Evolutionary conservation across 2,113 vertebrate species (phyloP), one percentile per base, ranked within the genome.

Genomic region (Camelus dromedarius): DNA sequence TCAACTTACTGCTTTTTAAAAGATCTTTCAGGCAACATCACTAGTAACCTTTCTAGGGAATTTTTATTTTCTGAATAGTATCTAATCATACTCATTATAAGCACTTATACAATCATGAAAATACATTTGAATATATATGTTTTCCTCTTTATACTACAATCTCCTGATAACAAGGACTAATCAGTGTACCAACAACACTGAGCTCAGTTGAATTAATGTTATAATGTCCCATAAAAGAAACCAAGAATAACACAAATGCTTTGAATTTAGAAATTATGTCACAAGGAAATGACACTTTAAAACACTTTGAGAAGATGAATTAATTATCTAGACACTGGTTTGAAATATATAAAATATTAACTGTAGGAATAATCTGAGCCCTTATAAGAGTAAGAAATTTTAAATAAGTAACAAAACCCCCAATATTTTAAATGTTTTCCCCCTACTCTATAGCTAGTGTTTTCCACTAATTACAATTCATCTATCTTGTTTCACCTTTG

Each of bases 331-430:
- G 72, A 48, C 15, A 56, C 0, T 50, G 7, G 14, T 84, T 67
- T 92, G n/a, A 89, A 35, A 20, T 76, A 70, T 64, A 58, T n/a
- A 35, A 96, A 90, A 50, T 84, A 91, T 75, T 90, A 89, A 87
- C 11, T 58, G 0, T 80, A 46, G 4, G n/a, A 9, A 20, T 92
- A 85, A 85, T 89, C 72, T 58, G n/a, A 92, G n/a, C 5, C 2
- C 70, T 93, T 30, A 54, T 58, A 64, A 76, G 3, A 85, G 2
- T 46, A 6, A 24, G 8, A 83, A 81, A 52, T 54, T 46, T 54
- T 88, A 56, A 77, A 76, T 50, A 93, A 91, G 77, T 46, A 24
- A 75, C 5, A 77, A 50, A 35, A 62, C 4, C 48, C 5, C 15
- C 14, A 72, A 94, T 26, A 10, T 46, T 54, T 76, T 69, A 67